Evolutionary conservation across 2,888 invertebrate genomes (phyloP), one percentile per base, ranked within the genome.

Genomic region (Drosophila pegasa): DNA sequence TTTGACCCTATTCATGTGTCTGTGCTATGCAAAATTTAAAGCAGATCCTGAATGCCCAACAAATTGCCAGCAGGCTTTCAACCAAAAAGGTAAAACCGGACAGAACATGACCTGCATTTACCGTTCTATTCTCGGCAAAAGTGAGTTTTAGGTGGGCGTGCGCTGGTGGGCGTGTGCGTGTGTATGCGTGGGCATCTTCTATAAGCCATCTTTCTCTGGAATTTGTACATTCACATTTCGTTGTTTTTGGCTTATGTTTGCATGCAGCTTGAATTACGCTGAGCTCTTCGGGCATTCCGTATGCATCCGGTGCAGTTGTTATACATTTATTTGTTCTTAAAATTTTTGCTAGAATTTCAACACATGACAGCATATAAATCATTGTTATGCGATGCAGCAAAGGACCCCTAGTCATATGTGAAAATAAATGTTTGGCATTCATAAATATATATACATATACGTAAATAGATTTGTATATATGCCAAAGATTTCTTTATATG

Each of bases 1-100:
- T 84, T 72, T 87, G 76, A 65, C 71, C 74, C 81, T 61, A 73
- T 77, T 82, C 69, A 69, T 64, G 62, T 68, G 61, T 61, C 61
- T 54, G 25, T 52, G 37, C 63, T 57, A 29, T 55, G 65, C 37
- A 60, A 68, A 78, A 70, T 86, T 81, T 86, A 82, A 86, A 86
- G 73, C 65, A 72, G 55, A 68, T 64, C 67, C 73, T 51, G 65
- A 73, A 71, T 75, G 72, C 80, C 80, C 78, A 73, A 78, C 86
- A 70, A 85, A 82, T 82, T 77, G 76, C 59, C 63, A 37, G 56
- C 63, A 33, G 54, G 50, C 50, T 47, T 48, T 16, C 27, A 7
- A 14, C 20, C 10, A 9, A 38, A 37, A 74, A 75, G 74, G 61
- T 75, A 25, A 61, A 58, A 56, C 25, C 33, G 51, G 47, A 62